phyloP scores from a whole-genome alignment of 2,797 vertebrate genomes.

The Salmo trutta region DNA sequence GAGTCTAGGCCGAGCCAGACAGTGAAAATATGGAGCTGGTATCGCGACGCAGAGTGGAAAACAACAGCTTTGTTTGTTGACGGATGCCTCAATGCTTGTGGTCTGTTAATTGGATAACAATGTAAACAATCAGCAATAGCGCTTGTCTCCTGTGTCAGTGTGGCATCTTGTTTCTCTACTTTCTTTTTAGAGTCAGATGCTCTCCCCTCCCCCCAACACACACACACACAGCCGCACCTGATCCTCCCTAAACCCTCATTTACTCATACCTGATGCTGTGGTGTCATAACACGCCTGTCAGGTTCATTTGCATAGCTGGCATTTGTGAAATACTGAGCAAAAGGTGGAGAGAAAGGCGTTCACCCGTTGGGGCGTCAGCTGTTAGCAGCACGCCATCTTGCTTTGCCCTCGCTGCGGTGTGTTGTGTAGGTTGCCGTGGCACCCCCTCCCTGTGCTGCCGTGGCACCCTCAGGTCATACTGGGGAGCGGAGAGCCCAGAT shows the following conservation, averaged over 20 bases:
- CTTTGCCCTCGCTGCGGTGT: constrained; percentile 37
- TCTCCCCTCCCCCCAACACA: constrained; percentile 44
- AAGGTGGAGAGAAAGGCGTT: constrained; percentile 65
- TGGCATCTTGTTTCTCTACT: constrained; percentile 83
- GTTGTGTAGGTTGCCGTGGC: constrained; percentile 52
- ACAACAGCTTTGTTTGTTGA: constrained; percentile 99
- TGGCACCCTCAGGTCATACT: constrained; percentile 53
- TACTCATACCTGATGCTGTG: constrained; percentile 78
- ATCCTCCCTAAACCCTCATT: constrained; percentile 72
- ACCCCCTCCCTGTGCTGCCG: constrained; percentile 61
- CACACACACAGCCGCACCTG: constrained; percentile 41
- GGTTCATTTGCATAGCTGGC: constrained; percentile 78
- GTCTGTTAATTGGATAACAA: constrained; percentile 99
- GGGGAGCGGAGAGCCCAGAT: constrained; percentile 72
- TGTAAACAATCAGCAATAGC: constrained; percentile 99
- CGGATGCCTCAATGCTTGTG: constrained; percentile 95
- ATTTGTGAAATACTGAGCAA: constrained; percentile 55
- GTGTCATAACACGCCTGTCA: constrained; percentile 75
- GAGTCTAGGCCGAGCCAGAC: background rate
- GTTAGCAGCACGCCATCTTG: constrained; percentile 49
- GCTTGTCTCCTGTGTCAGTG: constrained; percentile 86
- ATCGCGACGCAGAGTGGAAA: constrained; percentile 82
- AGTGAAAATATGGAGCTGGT: constrained; percentile 13
- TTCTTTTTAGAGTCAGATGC: constrained; percentile 72
- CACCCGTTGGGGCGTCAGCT: constrained; percentile 48